Evolutionary conservation across 2,888 invertebrate genomes (phyloP).

Genomic region (Octonoba sinensis): DNA sequence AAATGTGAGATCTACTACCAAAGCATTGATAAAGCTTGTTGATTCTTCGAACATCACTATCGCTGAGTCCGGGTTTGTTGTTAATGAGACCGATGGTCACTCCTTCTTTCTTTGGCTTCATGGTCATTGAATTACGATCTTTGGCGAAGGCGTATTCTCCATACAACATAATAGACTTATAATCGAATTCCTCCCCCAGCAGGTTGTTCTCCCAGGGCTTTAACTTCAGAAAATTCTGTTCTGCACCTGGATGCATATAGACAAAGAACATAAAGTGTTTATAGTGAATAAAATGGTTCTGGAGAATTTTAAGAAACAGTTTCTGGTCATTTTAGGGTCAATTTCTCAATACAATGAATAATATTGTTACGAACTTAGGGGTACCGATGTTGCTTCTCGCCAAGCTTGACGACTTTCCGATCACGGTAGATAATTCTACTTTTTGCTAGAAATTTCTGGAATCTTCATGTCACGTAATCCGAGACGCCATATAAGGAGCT

Average conservation of each 20-base stretch:
- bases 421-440: too few relatives aligned
- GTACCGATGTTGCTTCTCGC: too few relatives aligned
- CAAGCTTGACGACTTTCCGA: too few relatives aligned
- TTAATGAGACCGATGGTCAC: constrained; percentile 67
- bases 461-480: too few relatives aligned
- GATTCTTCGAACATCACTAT: constrained; percentile 69
- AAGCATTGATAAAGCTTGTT: constrained; percentile 70
- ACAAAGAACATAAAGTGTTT: neutral
- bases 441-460: too few relatives aligned
- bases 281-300: neutral
- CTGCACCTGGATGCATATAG: constrained; percentile 27
- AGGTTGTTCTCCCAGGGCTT: constrained; percentile 68
- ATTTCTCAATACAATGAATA: too few relatives aligned
- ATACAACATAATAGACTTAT: constrained; percentile 73
- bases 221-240: constrained; percentile 57
- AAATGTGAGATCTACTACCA: constrained; percentile 57
- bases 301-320: too few relatives aligned
- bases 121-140: constrained; percentile 66
- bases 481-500: too few relatives aligned
- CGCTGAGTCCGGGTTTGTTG: constrained; percentile 68
- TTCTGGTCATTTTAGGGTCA: too few relatives aligned
- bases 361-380: too few relatives aligned
- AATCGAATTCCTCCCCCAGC: constrained; percentile 71
- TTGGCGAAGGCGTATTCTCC: constrained; percentile 73
- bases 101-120: constrained; percentile 61